Base-by-base conservation (phyloP, 2,113 vertebrate genomes). In the Dascyllus trimaculatus region DNA sequence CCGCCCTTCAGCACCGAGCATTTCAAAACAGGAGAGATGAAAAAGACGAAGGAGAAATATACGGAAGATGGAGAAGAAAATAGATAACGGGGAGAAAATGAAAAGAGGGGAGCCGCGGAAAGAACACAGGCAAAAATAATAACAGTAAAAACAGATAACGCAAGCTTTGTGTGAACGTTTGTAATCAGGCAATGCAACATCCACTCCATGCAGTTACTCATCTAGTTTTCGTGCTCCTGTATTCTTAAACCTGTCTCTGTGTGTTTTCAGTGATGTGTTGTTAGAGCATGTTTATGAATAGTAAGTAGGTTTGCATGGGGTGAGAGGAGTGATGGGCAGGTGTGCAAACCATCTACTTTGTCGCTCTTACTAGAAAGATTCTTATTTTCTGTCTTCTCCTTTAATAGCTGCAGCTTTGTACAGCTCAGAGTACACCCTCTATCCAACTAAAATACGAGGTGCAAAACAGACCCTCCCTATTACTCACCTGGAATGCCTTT, bases 21-120 rank as follows among this genome's bases (percentile, higher is more conserved):
- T 81, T 82, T 87, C 58, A 85, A 24, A n/a, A 81, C n/a, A 62
- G 14, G 8, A 65, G 43, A 85, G 45, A 67, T 58, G 80, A 60
- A 40, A 81, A 65, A 57, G 64, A 15, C 18, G 21, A 77, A 74
- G 4, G 54, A 68, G 25, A 66, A 66, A 68, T 40, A 74, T 52
- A 58, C 64, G 32, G 59, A 45, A 73, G 40, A 76, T 9, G 25
- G 52, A 63, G 61, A 49, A 53, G 52, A 62, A 82, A 77, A 84
- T 25, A 76, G 46, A 81, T 75, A 66, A 76, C 17, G 32, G 6
- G 11, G 19, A 60, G 48, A 51, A n/a, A 65, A 62, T 67, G 35
- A 43, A 68, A 75, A 67, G 11, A 61, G 11, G 21, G 11, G 48
- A 17, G 45, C 49, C 24, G n/a, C 13, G 22, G 15, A 67, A 58